These are phyloP conservation scores for Erpornis zantholeuca DNA, from an alignment of 2,113 vertebrate genomes.

Conservation along the genomic window DNA sequence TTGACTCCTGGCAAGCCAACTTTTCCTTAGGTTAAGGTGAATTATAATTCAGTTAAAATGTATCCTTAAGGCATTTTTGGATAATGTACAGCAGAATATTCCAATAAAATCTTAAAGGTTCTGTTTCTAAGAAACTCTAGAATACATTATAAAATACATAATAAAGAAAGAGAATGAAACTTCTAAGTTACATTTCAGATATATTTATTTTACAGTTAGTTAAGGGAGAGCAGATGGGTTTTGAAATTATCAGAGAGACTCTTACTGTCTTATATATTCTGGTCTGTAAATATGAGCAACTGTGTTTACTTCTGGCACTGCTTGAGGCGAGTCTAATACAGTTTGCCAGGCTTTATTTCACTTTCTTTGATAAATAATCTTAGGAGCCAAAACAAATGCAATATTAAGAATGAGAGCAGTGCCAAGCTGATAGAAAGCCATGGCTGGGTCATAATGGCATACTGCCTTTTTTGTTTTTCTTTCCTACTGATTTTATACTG, in stretches of 20 bases:
- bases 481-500: neutral
- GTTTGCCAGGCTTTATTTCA: neutral
- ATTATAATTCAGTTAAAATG: neutral
- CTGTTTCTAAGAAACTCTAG: neutral
- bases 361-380: neutral
- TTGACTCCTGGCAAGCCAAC: neutral
- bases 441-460: neutral
- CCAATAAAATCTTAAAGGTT: neutral
- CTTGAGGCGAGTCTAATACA: neutral
- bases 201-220: neutral
- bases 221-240: neutral
- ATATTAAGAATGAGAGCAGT: neutral
- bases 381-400: neutral
- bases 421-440: neutral
- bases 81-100: neutral
- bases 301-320: neutral
- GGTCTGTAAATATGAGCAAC: neutral
- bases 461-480: neutral
- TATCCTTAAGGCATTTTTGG: neutral
- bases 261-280: neutral
- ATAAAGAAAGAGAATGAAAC: neutral
- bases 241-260: neutral
- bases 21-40: neutral
- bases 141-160: neutral
- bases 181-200: neutral